Evolutionary conservation across 2,888 invertebrate species (phyloP).

Genomic region (Pteria penguin): DNA sequence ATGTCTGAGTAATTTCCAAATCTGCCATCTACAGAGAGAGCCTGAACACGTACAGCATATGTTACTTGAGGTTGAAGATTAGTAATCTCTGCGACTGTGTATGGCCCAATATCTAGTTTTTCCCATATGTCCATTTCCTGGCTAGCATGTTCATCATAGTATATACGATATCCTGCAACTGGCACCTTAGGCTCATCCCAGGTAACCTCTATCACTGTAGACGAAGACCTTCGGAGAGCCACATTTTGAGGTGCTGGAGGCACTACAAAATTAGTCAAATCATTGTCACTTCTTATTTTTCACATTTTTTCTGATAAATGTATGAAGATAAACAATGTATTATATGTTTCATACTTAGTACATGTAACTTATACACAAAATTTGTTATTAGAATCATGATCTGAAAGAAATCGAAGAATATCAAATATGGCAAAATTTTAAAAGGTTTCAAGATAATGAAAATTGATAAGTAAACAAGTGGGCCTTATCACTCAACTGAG

Average conservation of each 20-base stretch:
- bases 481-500: no score
- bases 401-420: no score
- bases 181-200: slow-evolving; percentile 82
- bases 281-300: no score
- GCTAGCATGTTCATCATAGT: slow-evolving; percentile 71
- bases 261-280: slow-evolving; percentile 83
- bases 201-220: slow-evolving; percentile 91
- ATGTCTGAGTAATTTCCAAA: slow-evolving; percentile 76
- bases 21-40: slow-evolving; percentile 72
- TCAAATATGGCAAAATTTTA: no score
- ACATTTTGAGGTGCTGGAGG: slow-evolving; percentile 96
- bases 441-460: no score
- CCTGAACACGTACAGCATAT: slow-evolving; percentile 75
- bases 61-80: slow-evolving; percentile 67
- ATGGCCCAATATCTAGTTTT: slow-evolving; percentile 71
- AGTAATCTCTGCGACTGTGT: slow-evolving; percentile 71
- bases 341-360: no score
- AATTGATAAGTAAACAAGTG: no score
- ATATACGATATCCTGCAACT: slow-evolving; percentile 77
- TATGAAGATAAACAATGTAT: no score
- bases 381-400: no score
- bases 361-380: no score
- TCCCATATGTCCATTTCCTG: slow-evolving; percentile 75
- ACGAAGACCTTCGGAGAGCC: slow-evolving; percentile 95
- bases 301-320: no score